Conservation (phyloP, 2,888 invertebrate species). For the Sicus ferrugineus region DNA sequence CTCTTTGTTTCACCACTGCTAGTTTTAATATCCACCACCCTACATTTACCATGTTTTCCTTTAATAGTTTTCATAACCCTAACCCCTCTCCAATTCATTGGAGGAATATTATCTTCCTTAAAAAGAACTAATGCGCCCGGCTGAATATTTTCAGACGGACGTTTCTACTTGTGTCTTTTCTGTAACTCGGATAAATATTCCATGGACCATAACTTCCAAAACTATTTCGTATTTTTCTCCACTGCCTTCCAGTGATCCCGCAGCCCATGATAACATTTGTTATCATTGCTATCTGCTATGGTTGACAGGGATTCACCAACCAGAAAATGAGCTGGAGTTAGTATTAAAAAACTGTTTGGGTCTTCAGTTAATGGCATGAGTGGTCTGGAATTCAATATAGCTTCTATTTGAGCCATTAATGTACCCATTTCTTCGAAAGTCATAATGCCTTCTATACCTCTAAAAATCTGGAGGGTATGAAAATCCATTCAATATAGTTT, state of each 20-base stretch:
- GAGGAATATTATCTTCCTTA: not conserved
- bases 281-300: too few relatives aligned
- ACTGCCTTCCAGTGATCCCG: too few relatives aligned
- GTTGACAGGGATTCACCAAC: not conserved
- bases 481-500: slow-evolving; percentile 1
- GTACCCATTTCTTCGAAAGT: not conserved
- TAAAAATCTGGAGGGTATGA: not conserved
- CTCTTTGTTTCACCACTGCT: too few relatives aligned
- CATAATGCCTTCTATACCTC: not conserved
- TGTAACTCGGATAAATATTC: not conserved
- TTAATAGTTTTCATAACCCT: not conserved
- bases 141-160: not conserved
- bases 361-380: slow-evolving; percentile 1
- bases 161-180: not conserved
- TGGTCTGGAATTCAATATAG: too few relatives aligned
- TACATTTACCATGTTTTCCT: too few relatives aligned
- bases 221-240: not conserved
- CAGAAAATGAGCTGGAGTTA: not conserved
- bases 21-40: too few relatives aligned
- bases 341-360: not conserved
- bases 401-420: not conserved
- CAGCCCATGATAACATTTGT: too few relatives aligned
- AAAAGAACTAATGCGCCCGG: not conserved
- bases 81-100: too few relatives aligned
- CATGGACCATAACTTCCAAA: slow-evolving; percentile 3